phyloP scores from a whole-genome alignment of 2,888 invertebrate species.

The Mesochorus sp. region DNA sequence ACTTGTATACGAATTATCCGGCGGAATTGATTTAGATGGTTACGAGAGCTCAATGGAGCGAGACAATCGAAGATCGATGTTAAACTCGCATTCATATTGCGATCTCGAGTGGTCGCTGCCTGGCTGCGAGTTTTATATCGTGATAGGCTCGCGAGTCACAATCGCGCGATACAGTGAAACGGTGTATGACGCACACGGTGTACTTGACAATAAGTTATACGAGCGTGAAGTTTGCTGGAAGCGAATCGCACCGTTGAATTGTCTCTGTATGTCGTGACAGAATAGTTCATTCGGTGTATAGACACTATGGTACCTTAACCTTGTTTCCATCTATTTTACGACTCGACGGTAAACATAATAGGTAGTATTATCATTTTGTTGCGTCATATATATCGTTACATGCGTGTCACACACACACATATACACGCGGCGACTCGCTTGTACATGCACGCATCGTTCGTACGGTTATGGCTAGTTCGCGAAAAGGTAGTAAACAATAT shows the following conservation, averaged over 20 bases:
- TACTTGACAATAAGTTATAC: constrained; percentile 16
- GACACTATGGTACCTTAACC: constrained; percentile 51
- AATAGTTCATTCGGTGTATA: constrained; percentile 2
- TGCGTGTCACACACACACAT: constrained; percentile 14
- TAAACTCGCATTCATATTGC: neutral
- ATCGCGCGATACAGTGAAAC: no score
- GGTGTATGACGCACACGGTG: no score
- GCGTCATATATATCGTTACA: constrained; percentile 36
- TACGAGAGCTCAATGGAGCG: constrained; percentile 33
- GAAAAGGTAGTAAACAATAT: constrained; percentile 28
- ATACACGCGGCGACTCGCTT: constrained; percentile 14
- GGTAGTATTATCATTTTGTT: constrained; percentile 44
- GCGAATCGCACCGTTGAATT: constrained; percentile 23
- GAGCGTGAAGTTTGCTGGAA: neutral
- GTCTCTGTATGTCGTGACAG: constrained; percentile 17
- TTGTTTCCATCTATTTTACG: constrained; percentile 50
- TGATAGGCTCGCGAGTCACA: constrained; percentile 9
- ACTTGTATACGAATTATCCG: constrained; percentile 28
- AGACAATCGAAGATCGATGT: constrained; percentile 35
- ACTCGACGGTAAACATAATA: constrained; percentile 44
- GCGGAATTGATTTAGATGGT: constrained; percentile 26
- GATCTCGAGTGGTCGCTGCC: constrained; percentile 40
- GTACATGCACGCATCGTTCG: constrained; percentile 11
- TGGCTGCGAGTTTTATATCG: constrained; percentile 13
- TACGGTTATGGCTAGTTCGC: no score